Evolutionary conservation across 1,140 invertebrate species (phyloP), one percentile per base, ranked within the genome.

Genomic region (Hermatobates lingyangjiaoensis): DNA sequence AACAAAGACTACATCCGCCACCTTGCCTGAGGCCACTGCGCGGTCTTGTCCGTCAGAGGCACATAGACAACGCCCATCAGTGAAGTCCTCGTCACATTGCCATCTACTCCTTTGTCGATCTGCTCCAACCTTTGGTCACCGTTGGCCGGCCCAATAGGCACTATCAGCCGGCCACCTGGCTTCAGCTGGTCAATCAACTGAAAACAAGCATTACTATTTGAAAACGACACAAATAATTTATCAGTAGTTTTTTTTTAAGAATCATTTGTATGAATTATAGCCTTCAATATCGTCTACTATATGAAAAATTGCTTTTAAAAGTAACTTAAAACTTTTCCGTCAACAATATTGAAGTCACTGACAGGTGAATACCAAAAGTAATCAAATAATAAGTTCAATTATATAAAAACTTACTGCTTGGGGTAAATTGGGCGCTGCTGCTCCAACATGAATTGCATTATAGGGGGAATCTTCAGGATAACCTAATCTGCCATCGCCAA

Each of bases 41-140:
- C 67, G 20, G 79, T 72, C 66, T 81, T 84, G 65, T 94, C 91
- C 3, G 94, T 98, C 15, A 98, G 71, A 1, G 94, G 94, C 24
- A 98, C 94, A 69, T 94, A 98, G 47, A 94, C 83, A 0, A 98
- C 95, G 27, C 88, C 87, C 87, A 98, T 95, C 0, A 98, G 68
- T 18, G 76, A 74, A 59, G 79, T 83, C 46, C 79, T 72, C n/a
- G 70, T 71, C 14, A 95, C 74, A 40, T 75, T 71, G 12, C 92
- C 92, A 67, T 93, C 81, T 2, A 63, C 54, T 28, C 76, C 69
- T 70, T 96, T 97, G 63, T 98, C 94, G 53, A 97, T 80, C 72
- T 81, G 74, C 62, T 83, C 78, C 56, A 94, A 70, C 61, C 81
- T 76, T 67, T 95, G 90, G 60, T 83, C 77, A 1, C 79, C 78